These are phyloP conservation scores for Sternotherus odoratus DNA, from an alignment of 2,797 vertebrate species.

Conservation along the genomic window DNA sequence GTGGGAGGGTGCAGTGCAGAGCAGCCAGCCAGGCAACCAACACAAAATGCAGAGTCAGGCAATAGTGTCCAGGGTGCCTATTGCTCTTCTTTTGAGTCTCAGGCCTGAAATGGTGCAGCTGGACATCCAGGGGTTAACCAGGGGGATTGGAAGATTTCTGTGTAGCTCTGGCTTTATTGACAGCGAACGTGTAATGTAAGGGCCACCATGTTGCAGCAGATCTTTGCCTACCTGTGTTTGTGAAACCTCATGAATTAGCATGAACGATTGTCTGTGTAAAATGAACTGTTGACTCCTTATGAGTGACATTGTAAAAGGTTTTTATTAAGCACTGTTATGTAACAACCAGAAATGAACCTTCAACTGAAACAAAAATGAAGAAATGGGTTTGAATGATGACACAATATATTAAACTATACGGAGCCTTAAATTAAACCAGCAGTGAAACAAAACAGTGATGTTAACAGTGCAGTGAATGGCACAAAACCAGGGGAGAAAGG, in stretches of 20 bases:
- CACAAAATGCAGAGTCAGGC: not conserved
- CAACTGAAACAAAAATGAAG: not conserved
- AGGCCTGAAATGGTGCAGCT: too few species aligned
- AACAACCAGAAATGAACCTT: not conserved
- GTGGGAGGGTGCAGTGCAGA: not conserved
- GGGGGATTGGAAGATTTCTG: not conserved
- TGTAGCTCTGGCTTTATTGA: accelerated
- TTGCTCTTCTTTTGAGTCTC: not conserved
- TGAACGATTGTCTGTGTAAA: not conserved
- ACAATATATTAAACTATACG: too few species aligned
- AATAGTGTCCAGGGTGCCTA: not conserved
- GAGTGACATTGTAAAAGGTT: not conserved
- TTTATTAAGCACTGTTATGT: not conserved
- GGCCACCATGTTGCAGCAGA: not conserved
- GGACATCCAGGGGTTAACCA: not conserved
- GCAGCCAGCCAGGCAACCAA: not conserved
- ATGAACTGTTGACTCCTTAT: not conserved
- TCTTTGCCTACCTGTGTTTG: not conserved
- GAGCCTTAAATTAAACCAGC: too few species aligned
- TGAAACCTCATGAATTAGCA: not conserved
- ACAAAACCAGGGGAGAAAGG: too few species aligned
- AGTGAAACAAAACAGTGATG: too few species aligned
- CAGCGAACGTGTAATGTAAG: accelerated
- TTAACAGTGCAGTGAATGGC: too few species aligned
- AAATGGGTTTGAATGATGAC: too few species aligned